Evolutionary conservation across 2,888 invertebrate species (phyloP).

Genomic region (Drosophila putrida): DNA sequence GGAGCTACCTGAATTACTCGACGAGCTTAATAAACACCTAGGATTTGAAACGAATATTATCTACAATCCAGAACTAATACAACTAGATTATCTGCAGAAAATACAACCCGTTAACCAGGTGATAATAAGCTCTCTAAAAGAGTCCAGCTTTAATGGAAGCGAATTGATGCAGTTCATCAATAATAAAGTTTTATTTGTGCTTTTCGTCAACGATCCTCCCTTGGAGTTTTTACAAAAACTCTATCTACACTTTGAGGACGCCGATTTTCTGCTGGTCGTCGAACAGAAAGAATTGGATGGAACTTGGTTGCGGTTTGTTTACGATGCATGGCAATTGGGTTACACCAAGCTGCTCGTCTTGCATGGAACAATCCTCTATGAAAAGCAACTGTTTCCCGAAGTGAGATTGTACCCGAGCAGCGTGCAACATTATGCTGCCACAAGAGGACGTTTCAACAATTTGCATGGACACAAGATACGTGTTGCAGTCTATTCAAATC

Average conservation of each 20-base stretch:
- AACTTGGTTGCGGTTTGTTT: constrained; percentile 44
- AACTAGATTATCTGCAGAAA: constrained; percentile 17
- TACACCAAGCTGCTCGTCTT: constrained; percentile 46
- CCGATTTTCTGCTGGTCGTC: constrained; percentile 51
- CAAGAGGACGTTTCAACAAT: not conserved
- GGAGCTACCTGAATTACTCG: constrained; percentile 32
- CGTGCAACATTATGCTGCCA: constrained; percentile 32
- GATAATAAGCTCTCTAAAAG: constrained; percentile 23
- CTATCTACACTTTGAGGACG: constrained; percentile 34
- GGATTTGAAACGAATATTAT: constrained; percentile 43
- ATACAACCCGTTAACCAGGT: constrained; percentile 23
- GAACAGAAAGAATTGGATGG: not conserved
- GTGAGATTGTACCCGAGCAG: constrained; percentile 2
- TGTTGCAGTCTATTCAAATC: constrained; percentile 62
- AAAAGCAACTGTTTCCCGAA: constrained; percentile 48
- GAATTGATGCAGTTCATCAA: constrained; percentile 19
- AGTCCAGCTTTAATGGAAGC: constrained; percentile 18
- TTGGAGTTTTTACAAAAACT: constrained; percentile 25
- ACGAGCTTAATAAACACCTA: constrained; percentile 47
- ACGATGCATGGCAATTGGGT: constrained; percentile 39
- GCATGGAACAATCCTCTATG: constrained; percentile 37
- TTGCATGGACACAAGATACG: constrained; percentile 50
- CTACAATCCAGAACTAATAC: constrained; percentile 27
- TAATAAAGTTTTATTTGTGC: constrained; percentile 39
- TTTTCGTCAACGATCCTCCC: constrained; percentile 33